These are phyloP conservation scores for Elgaria multicarinata DNA, from an alignment of 2,113 vertebrate genomes.

Conservation along the genomic window DNA sequence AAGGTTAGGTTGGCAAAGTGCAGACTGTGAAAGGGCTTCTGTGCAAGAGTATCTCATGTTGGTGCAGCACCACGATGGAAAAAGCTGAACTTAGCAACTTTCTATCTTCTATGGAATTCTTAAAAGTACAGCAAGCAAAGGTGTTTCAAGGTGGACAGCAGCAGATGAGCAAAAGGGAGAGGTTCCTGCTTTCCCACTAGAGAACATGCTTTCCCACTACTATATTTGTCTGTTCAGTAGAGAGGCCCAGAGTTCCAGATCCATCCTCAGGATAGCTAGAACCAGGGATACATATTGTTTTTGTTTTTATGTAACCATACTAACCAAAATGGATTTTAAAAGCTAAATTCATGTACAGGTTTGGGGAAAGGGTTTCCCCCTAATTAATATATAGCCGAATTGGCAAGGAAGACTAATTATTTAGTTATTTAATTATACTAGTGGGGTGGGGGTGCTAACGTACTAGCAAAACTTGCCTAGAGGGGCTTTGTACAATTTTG, in stretches of 20 bases:
- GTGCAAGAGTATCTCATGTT: no score
- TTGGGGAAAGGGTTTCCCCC: not conserved
- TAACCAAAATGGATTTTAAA: not conserved
- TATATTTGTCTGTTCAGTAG: not conserved
- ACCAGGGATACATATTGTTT: not conserved
- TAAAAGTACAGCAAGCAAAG: not conserved
- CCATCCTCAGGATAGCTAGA: not conserved
- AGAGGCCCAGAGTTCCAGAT: not conserved
- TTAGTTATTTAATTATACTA: no score
- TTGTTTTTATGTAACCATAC: not conserved
- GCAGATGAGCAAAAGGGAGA: not conserved
- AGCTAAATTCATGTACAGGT: not conserved
- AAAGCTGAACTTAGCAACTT: not conserved
- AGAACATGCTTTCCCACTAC: no score
- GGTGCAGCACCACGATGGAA: not conserved
- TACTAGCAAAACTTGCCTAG: not conserved
- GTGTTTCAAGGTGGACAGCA: not conserved
- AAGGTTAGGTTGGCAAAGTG: not conserved
- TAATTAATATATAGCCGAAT: not conserved
- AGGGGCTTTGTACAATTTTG: no score
- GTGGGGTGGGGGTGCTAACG: not conserved
- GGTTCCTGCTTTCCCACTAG: not conserved
- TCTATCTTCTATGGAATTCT: not conserved
- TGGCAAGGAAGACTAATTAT: not conserved
- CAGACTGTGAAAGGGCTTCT: not conserved